A percentile compares a stretch with the other conserved stretches of the same genome.
Evolutionary conservation across 2,797 vertebrate genomes (phyloP).

Genomic region (Emys orbicularis): DNA sequence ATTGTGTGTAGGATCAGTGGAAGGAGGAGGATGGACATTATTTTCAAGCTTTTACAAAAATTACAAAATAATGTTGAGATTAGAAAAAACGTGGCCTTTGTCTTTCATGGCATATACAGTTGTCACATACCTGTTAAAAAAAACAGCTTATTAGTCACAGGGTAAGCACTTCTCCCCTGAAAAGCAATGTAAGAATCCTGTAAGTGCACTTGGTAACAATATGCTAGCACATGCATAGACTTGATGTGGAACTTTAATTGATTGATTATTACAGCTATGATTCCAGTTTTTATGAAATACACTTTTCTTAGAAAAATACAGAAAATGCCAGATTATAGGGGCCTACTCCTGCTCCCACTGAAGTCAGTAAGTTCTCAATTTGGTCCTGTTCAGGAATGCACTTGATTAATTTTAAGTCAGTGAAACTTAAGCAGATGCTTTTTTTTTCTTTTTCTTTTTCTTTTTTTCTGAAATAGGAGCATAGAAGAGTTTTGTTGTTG

Average conservation of each 20-base stretch:
- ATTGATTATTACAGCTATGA: not conserved
- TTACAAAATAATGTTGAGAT: not conserved
- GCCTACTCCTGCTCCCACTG: not conserved
- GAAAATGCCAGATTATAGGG: not conserved
- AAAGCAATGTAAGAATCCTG: not conserved
- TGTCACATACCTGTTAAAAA: not conserved
- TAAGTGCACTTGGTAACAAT: not conserved
- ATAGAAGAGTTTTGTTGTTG: conserved; percentile 45
- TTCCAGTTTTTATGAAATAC: not conserved
- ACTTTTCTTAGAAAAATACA: not conserved
- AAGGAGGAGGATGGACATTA: not conserved
- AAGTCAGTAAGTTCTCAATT: not conserved
- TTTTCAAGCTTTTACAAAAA: conserved; percentile 12
- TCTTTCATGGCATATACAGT: not conserved
- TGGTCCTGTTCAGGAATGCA: conserved; percentile 22
- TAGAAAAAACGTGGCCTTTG: not conserved
- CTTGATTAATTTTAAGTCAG: conserved; percentile 33
- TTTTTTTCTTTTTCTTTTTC: not conserved
- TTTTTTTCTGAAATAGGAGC: conserved; percentile 1
- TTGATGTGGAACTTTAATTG: not conserved
- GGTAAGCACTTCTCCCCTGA: not conserved
- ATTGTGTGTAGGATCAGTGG: not conserved
- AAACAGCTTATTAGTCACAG: not conserved
- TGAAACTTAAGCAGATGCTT: not conserved
- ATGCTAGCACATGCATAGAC: not conserved